Evolutionary conservation across 2,113 vertebrate species (phyloP), one percentile per base, ranked within the genome.

Genomic region (Pteruthius melanotis): DNA sequence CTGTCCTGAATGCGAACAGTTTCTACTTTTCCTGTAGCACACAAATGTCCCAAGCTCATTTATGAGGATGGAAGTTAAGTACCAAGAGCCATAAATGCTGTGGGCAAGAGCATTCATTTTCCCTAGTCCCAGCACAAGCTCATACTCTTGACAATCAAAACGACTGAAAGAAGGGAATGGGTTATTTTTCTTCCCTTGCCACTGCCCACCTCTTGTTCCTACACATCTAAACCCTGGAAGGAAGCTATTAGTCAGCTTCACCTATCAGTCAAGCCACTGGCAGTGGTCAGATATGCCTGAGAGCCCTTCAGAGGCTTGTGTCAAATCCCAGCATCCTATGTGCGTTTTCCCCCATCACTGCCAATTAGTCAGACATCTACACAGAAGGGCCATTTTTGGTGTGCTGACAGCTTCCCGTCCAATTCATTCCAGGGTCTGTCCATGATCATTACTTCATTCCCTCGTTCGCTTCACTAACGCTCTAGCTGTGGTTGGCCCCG

Each of bases 321-420:
- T 66, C 60, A 83, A 74, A 83, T 23, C 47, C 52, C 71, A 68
- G 23, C 15, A 2, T 68, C 68, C 50, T 77, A 86, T 16, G 1
- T 75, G 85, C 23, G 5, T 56, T 60, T 87, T 66, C 11, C 39
- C 45, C 56, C 72, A 90, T 87, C 47, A 0, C 50, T 52, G 39
- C 54, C 61, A 52, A 45, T 94, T 89, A 94, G 49, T 65, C 81
- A 87, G 45, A 66, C 13, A 24, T 49, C 66, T 39, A 30, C 23
- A 85, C 70, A 96, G 74, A 91, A 95, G 35, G 66, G 87, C 26
- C 66, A 50, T 76, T 87, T 87, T 26, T 57, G 72, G 70, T 84
- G 63, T 59, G 42, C 37, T 64, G 87, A 85, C 74, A 87, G 53
- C 75, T 72, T 85, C 23, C 45, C 61, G 2, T 50, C 61, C 66